phyloP scores from a whole-genome alignment of 2,797 vertebrate species.

The Macrochelys suwanniensis region DNA sequence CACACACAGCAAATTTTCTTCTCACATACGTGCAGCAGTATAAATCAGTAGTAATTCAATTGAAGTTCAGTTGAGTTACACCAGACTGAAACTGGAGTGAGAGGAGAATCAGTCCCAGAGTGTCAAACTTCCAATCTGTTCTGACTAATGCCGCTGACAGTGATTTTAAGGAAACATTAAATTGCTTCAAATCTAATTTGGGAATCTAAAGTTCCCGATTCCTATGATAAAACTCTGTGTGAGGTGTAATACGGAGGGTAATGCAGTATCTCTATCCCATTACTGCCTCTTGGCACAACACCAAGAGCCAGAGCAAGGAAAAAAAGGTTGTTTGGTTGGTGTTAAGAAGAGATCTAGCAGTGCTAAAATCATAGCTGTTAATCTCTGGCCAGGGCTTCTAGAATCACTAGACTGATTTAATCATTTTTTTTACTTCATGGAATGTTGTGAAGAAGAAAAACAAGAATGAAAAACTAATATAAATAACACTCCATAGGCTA shows the following conservation, averaged over 20 bases:
- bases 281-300: slow-evolving; percentile 2
- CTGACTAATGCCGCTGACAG: neutral
- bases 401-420: neutral
- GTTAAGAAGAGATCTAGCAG: slow-evolving; percentile 2
- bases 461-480: neutral
- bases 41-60: neutral
- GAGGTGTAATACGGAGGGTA: neutral
- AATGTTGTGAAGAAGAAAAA: slow-evolving; percentile 2
- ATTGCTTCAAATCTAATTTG: neutral
- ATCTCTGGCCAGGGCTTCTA: neutral
- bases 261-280: neutral
- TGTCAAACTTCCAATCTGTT: neutral
- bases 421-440: neutral
- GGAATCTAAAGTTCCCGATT: slow-evolving; percentile 19
- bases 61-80: neutral
- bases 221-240: neutral
- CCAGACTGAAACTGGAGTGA: neutral
- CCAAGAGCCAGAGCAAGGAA: slow-evolving; percentile 9
- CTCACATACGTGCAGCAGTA: neutral
- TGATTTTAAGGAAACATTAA: slow-evolving; percentile 19
- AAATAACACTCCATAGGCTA: neutral
- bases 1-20: neutral
- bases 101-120: neutral
- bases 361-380: neutral
- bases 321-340: slow-evolving; percentile 41